These are phyloP conservation scores for Torymus auratus DNA, from an alignment of 2,888 invertebrate genomes.

Conservation along the genomic window DNA sequence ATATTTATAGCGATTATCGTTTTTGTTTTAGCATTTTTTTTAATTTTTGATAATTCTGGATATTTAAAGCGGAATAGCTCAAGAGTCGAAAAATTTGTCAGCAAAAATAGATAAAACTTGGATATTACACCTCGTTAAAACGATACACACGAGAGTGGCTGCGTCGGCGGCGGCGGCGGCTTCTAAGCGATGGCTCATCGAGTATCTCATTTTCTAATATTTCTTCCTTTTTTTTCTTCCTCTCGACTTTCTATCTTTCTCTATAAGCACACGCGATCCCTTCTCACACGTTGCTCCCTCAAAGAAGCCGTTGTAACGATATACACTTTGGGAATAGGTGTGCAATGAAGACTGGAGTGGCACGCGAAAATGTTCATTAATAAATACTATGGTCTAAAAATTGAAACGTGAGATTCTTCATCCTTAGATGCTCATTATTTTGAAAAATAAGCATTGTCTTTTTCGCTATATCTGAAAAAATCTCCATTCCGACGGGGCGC, in stretches of 20 bases:
- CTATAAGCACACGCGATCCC: constrained; percentile 24
- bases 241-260: constrained; percentile 19
- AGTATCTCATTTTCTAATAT: constrained; percentile 10
- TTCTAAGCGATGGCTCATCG: constrained; percentile 43
- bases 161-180: constrained; percentile 19
- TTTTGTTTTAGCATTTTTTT: constrained; percentile 33
- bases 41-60: constrained; percentile 57
- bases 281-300: not conserved
- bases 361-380: constrained; percentile 12
- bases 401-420: too few species aligned
- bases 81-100: constrained; percentile 65
- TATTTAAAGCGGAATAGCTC: constrained; percentile 68
- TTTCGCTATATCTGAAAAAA: too few species aligned
- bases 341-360: constrained; percentile 25
- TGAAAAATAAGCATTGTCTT: constrained; percentile 9
- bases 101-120: constrained; percentile 70
- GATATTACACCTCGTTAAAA: constrained; percentile 56
- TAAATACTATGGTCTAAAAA: not conserved
- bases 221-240: constrained; percentile 20
- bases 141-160: constrained; percentile 52
- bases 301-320: constrained; percentile 32
- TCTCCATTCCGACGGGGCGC: too few species aligned
- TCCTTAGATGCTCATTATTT: not conserved
- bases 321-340: constrained; percentile 35
- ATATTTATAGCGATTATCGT: constrained; percentile 20